A percentile compares a stretch with the other conserved stretches of the same genome.
phyloP scores from a whole-genome alignment of 2,888 invertebrate genomes.

The Patella depressa region DNA sequence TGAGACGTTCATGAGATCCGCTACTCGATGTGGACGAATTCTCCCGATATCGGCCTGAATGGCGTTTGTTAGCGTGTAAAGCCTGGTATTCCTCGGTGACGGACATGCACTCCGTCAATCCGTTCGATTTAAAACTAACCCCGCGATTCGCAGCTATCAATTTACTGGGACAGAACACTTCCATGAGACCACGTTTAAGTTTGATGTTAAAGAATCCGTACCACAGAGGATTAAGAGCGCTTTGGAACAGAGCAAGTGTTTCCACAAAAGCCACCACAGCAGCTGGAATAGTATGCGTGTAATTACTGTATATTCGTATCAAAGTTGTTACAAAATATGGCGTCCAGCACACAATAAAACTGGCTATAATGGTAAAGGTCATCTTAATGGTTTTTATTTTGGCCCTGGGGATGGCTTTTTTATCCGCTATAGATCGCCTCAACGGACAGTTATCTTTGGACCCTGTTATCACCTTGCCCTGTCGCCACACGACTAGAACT shows the following conservation, averaged over 20 bases:
- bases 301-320: conserved; percentile 70
- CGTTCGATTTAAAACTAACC: conserved; percentile 32
- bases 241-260: conserved; percentile 67
- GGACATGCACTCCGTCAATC: conserved; percentile 40
- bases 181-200: conserved; percentile 53
- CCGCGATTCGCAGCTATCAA: conserved; percentile 15
- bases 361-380: conserved; percentile 71
- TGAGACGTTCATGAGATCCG: conserved; percentile 33
- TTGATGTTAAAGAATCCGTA: conserved; percentile 72
- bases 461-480: conserved; percentile 53
- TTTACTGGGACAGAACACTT: conserved; percentile 52
- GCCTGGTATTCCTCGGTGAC: conserved; percentile 30
- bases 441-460: conserved; percentile 32
- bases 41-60: conserved; percentile 22
- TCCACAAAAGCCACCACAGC: conserved; percentile 70
- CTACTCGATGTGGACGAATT: conserved; percentile 42
- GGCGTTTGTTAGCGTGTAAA: conserved; percentile 13
- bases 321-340: conserved; percentile 73
- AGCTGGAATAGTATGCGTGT: conserved; percentile 61
- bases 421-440: conserved; percentile 51
- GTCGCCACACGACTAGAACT: conserved; percentile 70
- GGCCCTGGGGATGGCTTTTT: conserved; percentile 69
- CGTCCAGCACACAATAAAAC: conserved; percentile 72
- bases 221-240: conserved; percentile 71
- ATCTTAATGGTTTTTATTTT: conserved; percentile 73